A percentile compares a stretch with the other conserved stretches of the same genome.
Conservation (phyloP, 1,140 invertebrate genomes). For the Halictus rubicundus region DNA sequence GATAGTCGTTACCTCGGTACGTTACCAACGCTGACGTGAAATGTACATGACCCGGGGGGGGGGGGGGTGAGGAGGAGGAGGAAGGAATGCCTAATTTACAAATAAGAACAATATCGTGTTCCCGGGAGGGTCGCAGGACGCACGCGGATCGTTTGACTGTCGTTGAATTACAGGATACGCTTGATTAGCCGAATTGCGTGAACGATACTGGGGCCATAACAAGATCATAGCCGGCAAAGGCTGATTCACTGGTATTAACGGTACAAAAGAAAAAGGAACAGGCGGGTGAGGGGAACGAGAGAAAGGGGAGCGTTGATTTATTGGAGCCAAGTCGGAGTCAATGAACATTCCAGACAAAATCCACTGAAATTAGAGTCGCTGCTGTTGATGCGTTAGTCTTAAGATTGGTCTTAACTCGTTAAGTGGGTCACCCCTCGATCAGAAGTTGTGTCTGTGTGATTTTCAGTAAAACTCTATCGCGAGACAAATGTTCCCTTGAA, state of each 20-base stretch:
- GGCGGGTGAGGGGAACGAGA: background rate
- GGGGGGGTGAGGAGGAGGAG: no score
- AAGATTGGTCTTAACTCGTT: no score
- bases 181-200: slow-evolving; percentile 63
- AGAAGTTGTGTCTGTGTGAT: no score
- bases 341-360: background rate
- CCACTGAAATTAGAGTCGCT: background rate
- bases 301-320: background rate
- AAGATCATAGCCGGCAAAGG: slow-evolving; percentile 9
- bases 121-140: background rate
- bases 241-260: background rate
- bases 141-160: slow-evolving; percentile 21
- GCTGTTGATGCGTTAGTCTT: background rate
- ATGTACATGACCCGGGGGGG: no score
- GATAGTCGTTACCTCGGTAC: no score
- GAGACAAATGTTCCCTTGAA: no score
- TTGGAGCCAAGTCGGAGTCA: background rate
- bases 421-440: no score
- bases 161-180: slow-evolving; percentile 69
- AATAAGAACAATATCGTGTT: slow-evolving; percentile 1
- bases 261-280: background rate
- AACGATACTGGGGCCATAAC: slow-evolving; percentile 28
- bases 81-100: background rate
- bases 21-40: no score
- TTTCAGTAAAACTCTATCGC: no score